These are phyloP conservation scores for Chymomyza amoena DNA, from an alignment of 2,888 invertebrate genomes.

Conservation along the genomic window DNA sequence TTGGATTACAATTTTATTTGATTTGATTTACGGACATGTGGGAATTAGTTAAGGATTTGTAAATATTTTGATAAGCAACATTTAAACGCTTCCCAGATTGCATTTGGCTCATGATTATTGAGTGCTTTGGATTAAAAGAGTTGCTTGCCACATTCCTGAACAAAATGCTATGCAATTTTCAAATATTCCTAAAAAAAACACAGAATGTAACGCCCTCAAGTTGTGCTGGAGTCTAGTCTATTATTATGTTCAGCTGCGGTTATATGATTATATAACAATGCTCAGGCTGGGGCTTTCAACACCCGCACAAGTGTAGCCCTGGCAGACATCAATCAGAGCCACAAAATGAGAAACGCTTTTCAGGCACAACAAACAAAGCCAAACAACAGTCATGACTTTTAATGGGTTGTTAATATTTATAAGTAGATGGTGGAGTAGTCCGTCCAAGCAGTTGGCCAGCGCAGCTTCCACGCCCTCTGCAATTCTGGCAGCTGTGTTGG, in stretches of 20 bases:
- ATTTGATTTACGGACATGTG: constrained; percentile 72
- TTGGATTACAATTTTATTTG: constrained; percentile 66
- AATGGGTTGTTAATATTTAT: constrained; percentile 69
- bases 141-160: neutral
- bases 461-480: constrained; percentile 8
- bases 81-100: constrained; percentile 33
- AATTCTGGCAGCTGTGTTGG: constrained; percentile 32
- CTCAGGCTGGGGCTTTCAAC: constrained; percentile 56
- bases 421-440: constrained; percentile 6
- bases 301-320: constrained; percentile 52
- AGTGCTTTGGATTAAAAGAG: neutral
- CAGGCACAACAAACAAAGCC: constrained; percentile 54
- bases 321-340: constrained; percentile 62
- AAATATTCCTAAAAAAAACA: constrained; percentile 22
- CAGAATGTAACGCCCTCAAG: neutral
- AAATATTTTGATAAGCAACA: constrained; percentile 74
- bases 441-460: constrained; percentile 33
- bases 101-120: neutral
- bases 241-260: constrained; percentile 38
- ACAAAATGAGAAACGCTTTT: constrained; percentile 47
- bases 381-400: constrained; percentile 72
- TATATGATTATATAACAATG: constrained; percentile 50
- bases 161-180: constrained; percentile 41
- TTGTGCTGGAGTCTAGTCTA: constrained; percentile 47
- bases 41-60: constrained; percentile 70